Evolutionary conservation across 2,797 vertebrate species (phyloP).

Genomic region (Pelobates cultripes): DNA sequence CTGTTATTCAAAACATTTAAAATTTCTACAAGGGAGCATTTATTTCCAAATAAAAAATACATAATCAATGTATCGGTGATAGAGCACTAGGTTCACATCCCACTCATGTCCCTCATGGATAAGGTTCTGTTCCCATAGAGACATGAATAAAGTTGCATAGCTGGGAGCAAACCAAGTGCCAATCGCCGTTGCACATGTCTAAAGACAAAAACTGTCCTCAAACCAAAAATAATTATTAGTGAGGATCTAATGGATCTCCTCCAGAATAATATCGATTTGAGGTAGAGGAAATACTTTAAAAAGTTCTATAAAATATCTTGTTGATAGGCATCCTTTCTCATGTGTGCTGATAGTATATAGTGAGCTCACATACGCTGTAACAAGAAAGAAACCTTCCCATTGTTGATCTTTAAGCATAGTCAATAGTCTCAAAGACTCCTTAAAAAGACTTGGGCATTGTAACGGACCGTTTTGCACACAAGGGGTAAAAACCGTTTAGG

Average conservation of each 20-base stretch:
- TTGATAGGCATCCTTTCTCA: background rate
- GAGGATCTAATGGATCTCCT: background rate
- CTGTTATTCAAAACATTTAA: background rate
- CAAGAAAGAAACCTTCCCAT: background rate
- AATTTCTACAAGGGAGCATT: rapidly evolving
- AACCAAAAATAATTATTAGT: rapidly evolving
- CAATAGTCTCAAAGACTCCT: rapidly evolving
- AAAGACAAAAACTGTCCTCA: background rate
- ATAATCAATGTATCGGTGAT: background rate
- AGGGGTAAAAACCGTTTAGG: too few species aligned
- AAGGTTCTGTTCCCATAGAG: background rate
- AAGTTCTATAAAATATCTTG: too few species aligned
- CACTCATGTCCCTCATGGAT: rapidly evolving
- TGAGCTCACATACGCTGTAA: background rate
- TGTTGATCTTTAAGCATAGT: rapidly evolving
- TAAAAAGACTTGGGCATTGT: too few species aligned
- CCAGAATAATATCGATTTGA: rapidly evolving
- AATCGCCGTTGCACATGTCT: background rate
- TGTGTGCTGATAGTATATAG: background rate
- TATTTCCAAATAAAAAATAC: background rate
- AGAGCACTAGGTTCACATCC: background rate
- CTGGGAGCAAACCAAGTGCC: background rate
- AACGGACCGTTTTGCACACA: too few species aligned
- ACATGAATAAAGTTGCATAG: background rate
- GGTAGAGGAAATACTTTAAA: rapidly evolving